Base-by-base conservation (phyloP, 2,113 vertebrate species). In the Coturnix japonica region DNA sequence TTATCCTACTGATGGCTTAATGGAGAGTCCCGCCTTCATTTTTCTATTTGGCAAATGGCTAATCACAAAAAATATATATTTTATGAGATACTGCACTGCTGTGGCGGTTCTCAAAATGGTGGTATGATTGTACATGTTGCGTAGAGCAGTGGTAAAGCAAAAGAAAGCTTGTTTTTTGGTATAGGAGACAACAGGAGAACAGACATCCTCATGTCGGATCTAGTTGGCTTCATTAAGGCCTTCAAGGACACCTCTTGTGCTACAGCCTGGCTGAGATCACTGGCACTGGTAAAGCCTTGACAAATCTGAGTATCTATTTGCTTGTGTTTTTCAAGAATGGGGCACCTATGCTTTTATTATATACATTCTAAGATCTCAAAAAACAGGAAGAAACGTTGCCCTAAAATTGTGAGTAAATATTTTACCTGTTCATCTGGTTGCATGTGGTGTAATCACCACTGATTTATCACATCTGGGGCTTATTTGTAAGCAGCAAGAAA, bases 161-260 rank as follows among this genome's bases (percentile, higher is more conserved):
- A 85, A 16, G 12, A 73, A 43, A 51, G 16, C 1, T 18, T 6
- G 16, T 23, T 1, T 31, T 73, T 49, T 74, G 10, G n/a, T 72
- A 9, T 3, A 25, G 28, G 25, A 56, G 22, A 25, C 7, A 67
- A 7, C 7, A 71, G 28, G 31, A 74, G 13, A 81, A 13, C 16
- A 59, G 43, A 54, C 3, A 10, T 54, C 16, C 5, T n/a, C 1
- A 0, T 56, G 6, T 18, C 22, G 37, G 20, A 70, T 15, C 17
- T 71, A 25, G 11, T 6, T 51, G 65, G 5, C 22, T 75, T 26
- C 41, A 63, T 41, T 74, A 15, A 85, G 35, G 73, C 17, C 3
- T 61, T 26, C 70, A 84, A 26, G 31, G 37, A 28, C 18, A 53
- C 11, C 10, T 87, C 49, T 64, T 72, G 37, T 56, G 9, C 26